These are phyloP conservation scores for Pachymerium ferrugineum DNA, from an alignment of 2,888 invertebrate genomes.

Conservation along the genomic window DNA sequence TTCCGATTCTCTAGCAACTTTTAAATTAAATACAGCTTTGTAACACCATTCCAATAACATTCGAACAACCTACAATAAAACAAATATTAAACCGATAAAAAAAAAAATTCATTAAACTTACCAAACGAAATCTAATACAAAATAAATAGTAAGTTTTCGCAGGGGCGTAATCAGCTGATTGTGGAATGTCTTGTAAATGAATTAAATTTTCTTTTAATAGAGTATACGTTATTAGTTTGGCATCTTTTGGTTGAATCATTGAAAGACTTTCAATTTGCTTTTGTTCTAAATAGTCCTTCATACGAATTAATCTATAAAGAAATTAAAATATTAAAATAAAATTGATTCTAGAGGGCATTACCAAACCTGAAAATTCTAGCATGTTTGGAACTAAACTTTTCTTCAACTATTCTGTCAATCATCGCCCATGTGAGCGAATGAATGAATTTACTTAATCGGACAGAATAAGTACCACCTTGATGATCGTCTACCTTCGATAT, in stretches of 20 bases:
- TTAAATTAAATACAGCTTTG: slow-evolving; percentile 64
- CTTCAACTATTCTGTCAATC: slow-evolving; percentile 13
- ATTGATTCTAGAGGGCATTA: neutral
- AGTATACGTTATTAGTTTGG: slow-evolving; percentile 78
- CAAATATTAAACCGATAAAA: slow-evolving; percentile 10
- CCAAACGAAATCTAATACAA: slow-evolving; percentile 62
- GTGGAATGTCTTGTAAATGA: slow-evolving; percentile 47
- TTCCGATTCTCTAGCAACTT: slow-evolving; percentile 61
- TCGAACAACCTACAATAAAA: slow-evolving; percentile 56
- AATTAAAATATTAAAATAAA: slow-evolving; percentile 32
- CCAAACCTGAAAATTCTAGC: slow-evolving; percentile 27
- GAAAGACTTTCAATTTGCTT: slow-evolving; percentile 85
- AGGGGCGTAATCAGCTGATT: slow-evolving; percentile 62
- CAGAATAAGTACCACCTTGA: slow-evolving; percentile 27
- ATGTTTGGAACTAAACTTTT: slow-evolving; percentile 20
- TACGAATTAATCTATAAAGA: slow-evolving; percentile 63
- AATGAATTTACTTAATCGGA: neutral
- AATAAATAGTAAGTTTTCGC: slow-evolving; percentile 75
- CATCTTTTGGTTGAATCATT: slow-evolving; percentile 90
- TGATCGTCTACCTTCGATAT: neutral
- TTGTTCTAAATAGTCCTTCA: slow-evolving; percentile 78
- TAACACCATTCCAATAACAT: slow-evolving; percentile 66
- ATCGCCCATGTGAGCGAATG: slow-evolving; percentile 15
- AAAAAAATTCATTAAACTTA: slow-evolving; percentile 40
- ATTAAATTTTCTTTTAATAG: slow-evolving; percentile 71